These are phyloP conservation scores for Drosophila busckii DNA, from an alignment of 1,140 invertebrate species.

Conservation along the genomic window DNA sequence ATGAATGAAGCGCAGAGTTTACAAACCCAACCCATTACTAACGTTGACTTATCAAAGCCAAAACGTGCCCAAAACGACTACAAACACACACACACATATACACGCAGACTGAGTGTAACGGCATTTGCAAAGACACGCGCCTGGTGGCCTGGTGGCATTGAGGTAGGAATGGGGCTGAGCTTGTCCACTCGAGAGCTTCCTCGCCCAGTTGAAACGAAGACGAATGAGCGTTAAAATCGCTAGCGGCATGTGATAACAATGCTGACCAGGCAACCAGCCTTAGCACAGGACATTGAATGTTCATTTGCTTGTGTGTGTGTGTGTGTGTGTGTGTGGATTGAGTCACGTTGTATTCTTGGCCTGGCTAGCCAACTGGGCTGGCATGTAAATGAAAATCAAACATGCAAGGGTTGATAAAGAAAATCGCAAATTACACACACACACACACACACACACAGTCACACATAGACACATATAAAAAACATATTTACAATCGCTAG, in stretches of 20 bases:
- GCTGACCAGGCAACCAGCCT: slow-evolving; percentile 36
- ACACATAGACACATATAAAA: background rate
- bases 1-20: slow-evolving; percentile 60
- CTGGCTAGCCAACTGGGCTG: slow-evolving; percentile 26
- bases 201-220: slow-evolving; percentile 74
- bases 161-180: slow-evolving; percentile 26
- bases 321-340: slow-evolving; percentile 43
- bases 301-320: slow-evolving; percentile 39
- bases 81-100: slow-evolving; percentile 22
- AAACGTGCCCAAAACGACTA: slow-evolving; percentile 73
- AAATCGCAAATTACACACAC: slow-evolving; percentile 64
- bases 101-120: slow-evolving; percentile 14
- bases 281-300: slow-evolving; percentile 74
- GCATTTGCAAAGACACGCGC: slow-evolving; percentile 61
- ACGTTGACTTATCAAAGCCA: slow-evolving; percentile 69
- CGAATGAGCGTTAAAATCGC: slow-evolving; percentile 75
- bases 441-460: slow-evolving; percentile 3
- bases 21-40: slow-evolving; percentile 36
- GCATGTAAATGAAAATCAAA: slow-evolving; percentile 79
- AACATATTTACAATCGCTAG: too few species aligned
- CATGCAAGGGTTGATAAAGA: slow-evolving; percentile 78
- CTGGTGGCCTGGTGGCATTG: slow-evolving; percentile 35
- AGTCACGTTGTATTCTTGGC: slow-evolving; percentile 76
- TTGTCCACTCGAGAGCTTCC: slow-evolving; percentile 46
- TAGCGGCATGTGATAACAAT: slow-evolving; percentile 73